phyloP scores from a whole-genome alignment of 2,888 invertebrate genomes.

The Epirrhoe alternata region DNA sequence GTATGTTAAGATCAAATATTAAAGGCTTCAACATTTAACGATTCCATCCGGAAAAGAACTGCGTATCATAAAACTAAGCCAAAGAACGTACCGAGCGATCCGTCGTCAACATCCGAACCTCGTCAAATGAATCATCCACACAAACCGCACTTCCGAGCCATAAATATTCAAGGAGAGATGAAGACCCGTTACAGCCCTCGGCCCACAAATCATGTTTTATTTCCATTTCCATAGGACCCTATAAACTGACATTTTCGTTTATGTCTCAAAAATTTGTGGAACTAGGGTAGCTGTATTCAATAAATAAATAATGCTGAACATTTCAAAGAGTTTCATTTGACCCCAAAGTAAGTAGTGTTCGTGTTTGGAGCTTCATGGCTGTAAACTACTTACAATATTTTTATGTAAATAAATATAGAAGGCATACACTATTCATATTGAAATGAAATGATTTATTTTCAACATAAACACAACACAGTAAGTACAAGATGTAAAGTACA shows the following conservation, averaged over 20 bases:
- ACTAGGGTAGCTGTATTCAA: not conserved
- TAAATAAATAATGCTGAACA: too few species aligned
- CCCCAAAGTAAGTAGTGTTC: too few species aligned
- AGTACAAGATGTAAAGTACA: too few species aligned
- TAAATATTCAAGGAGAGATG: conserved; percentile 48
- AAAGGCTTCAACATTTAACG: not conserved
- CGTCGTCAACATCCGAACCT: conserved; percentile 31
- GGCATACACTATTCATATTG: too few species aligned
- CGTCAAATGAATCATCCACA: conserved; percentile 41
- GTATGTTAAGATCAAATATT: not conserved
- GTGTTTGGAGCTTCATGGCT: too few species aligned
- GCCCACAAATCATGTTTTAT: conserved; percentile 44
- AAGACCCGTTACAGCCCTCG: conserved; percentile 39
- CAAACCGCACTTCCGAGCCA: conserved; percentile 35
- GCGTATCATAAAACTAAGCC: conserved; percentile 4
- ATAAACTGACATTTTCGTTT: conserved; percentile 40
- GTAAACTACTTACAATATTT: too few species aligned
- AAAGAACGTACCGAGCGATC: conserved; percentile 14
- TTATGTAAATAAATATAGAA: too few species aligned
- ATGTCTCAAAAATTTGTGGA: not conserved
- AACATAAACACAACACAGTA: too few species aligned
- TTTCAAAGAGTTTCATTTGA: too few species aligned
- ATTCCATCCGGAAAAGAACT: conserved; percentile 1
- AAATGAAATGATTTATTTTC: too few species aligned
- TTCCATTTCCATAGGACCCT: conserved; percentile 39